Conservation (phyloP, 1,140 invertebrate genomes). For the Drosophila quadrilineata region DNA sequence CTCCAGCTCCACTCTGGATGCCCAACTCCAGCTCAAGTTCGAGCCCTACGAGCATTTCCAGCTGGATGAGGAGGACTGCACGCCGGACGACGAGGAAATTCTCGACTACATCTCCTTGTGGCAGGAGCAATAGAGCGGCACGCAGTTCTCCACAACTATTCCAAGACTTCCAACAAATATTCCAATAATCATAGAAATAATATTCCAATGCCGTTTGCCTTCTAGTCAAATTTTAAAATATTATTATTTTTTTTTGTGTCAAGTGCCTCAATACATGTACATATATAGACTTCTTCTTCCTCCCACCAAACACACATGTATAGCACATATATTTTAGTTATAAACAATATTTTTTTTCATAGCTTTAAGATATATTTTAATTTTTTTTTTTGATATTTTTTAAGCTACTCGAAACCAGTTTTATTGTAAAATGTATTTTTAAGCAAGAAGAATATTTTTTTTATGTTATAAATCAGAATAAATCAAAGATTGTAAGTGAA, state of each 20-base stretch:
- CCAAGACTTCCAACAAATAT: no score
- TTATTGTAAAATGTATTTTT: background rate
- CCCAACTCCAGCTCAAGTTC: constrained; percentile 82
- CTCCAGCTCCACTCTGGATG: constrained; percentile 16
- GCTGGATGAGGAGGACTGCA: constrained; percentile 84
- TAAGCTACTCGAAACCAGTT: constrained; percentile 48
- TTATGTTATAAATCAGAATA: constrained; percentile 46
- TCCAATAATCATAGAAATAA: no score
- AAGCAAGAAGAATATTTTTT: constrained; percentile 24
- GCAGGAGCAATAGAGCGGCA: constrained; percentile 85
- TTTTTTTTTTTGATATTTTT: constrained; percentile 14
- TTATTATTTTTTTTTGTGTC: constrained; percentile 45
- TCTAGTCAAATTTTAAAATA: constrained; percentile 66
- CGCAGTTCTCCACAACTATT: background rate
- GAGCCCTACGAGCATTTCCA: constrained; percentile 89
- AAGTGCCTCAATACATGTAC: constrained; percentile 72
- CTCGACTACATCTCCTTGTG: constrained; percentile 94
- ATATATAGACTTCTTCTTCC: constrained; percentile 34
- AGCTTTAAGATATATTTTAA: constrained; percentile 28
- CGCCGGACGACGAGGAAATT: constrained; percentile 94
- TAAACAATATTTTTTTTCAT: constrained; percentile 30
- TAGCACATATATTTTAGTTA: constrained; percentile 8
- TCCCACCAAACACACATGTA: no score
- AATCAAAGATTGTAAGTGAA: constrained; percentile 9
- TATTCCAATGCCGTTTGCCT: constrained; percentile 51